Evolutionary conservation across 1,140 invertebrate species (phyloP), one percentile per base, ranked within the genome.

Genomic region (Pseudobourletiella spinata): DNA sequence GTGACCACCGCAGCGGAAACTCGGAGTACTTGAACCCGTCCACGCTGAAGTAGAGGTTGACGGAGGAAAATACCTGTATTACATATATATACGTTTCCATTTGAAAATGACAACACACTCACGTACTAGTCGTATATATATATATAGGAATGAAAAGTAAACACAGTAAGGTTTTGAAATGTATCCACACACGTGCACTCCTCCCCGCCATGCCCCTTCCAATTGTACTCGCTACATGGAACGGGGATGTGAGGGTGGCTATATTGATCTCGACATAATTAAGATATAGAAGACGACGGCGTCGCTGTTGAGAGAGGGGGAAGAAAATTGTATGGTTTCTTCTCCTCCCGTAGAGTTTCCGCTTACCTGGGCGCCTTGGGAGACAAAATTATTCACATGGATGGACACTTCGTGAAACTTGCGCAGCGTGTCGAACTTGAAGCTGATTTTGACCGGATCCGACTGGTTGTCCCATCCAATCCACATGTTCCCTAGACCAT

Each of bases 301-400:
- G n/a, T n/a, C n/a, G n/a, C n/a, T n/a, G n/a, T n/a, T n/a, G n/a
- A 18, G 20, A 48, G 22, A 18, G 44, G 18, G 44, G 22, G 20
- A 11, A 48, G 20, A 48, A 48, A 48, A 11, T 18, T 8, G 20
- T 25, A 26, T 8, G 28, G 50, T 8, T 22, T 39, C 14, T 3
- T 20, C 57, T 6, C 32, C 35, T 35, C 25, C 30, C 43, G 24
- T 28, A 52, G 25, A 24, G 35, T 51, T 25, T 54, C 11, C 18
- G 29, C 50, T 67, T 60, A 70, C 68, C 68, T 70, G 65, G 8
- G 65, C 68, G 28, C 68, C 68, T 63, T 70, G 65, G 57, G 65
- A 65, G 28, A 70, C 65, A 20, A 67, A 67, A 70, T 70, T 70
- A 64, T 70, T 70, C 61, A 70, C 68, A 57, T 70, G 65, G 50